Conservation (phyloP, 2,113 vertebrate genomes). For the Cynopterus brachyotis region DNA sequence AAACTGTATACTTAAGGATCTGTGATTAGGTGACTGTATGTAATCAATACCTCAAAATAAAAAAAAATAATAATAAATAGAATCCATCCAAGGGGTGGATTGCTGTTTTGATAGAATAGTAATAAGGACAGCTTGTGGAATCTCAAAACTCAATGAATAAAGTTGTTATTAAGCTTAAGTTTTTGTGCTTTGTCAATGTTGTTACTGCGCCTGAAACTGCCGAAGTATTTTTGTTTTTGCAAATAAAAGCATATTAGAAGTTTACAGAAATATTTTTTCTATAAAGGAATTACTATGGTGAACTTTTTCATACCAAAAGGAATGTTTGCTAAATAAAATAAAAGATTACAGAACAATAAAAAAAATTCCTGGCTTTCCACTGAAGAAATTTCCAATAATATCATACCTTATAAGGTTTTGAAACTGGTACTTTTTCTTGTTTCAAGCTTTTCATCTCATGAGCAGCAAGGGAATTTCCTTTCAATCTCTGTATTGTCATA, state of each 20-base stretch:
- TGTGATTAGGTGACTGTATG: background rate
- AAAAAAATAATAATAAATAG: background rate
- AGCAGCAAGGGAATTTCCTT: constrained; percentile 67
- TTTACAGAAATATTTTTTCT: background rate
- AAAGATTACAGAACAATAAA: background rate
- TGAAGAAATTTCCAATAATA: constrained; percentile 10
- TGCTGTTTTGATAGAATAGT: background rate
- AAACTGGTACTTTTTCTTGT: constrained; percentile 81
- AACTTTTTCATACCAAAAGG: constrained; percentile 6
- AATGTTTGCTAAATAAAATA: background rate
- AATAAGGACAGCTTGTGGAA: background rate
- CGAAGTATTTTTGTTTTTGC: background rate
- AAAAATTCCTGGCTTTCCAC: background rate
- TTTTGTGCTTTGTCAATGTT: background rate
- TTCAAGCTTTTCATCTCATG: constrained; percentile 81
- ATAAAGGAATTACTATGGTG: background rate
- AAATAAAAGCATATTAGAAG: constrained; percentile 5
- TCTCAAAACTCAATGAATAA: background rate
- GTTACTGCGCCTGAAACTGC: background rate
- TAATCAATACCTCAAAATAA: background rate
- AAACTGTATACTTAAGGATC: background rate
- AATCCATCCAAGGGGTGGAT: background rate
- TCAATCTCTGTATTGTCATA: constrained; percentile 79
- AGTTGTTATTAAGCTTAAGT: background rate
- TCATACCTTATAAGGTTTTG: constrained; percentile 85